Evolutionary conservation across 2,113 vertebrate species (phyloP), one percentile per base, ranked within the genome.

Genomic region (Turnix velox): DNA sequence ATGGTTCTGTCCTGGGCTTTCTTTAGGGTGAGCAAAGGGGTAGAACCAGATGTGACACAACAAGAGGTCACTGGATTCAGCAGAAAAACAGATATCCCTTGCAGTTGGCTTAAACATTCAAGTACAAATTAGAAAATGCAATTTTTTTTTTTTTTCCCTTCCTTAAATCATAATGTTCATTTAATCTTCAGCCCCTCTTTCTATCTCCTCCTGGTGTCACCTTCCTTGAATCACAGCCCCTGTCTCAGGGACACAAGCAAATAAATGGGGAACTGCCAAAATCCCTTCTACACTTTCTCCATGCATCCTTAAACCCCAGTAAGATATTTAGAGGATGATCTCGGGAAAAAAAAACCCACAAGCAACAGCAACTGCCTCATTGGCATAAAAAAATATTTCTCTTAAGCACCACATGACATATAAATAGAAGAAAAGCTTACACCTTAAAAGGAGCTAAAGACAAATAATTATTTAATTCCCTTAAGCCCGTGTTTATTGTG

Each of bases 401-500:
- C 66, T 62, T 23, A 25, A 72, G 83, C 1, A 3, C n/a, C 0
- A 0, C 11, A 20, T 62, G 76, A 35, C 58, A 43, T 24, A 37
- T 49, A 59, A 85, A 82, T 35, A 67, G 69, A 82, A 81, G 58
- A 35, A 76, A 57, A 84, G 66, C 74, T 62, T 10, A 30, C 49
- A 35, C 45, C 55, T 80, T 63, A 35, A 76, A 66, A 92, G 88
- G 63, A 80, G 46, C 1, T 24, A 55, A 54, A 83, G 39, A 54
- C 24, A 63, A 90, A 84, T 59, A 39, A 86, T 83, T 35, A 74
- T 81, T 67, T 31, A 58, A 77, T 77, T 88, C 45, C 55, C 55
- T 39, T 24, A 63, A 68, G 92, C 62, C 74, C 22, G 2, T 39
- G 79, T n/a, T 49, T 20, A 14, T 6, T 58, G 43, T 43, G 75